These are phyloP conservation scores for Hypsibius dujardini DNA, from an alignment of 1,140 invertebrate genomes.

Conservation along the genomic window DNA sequence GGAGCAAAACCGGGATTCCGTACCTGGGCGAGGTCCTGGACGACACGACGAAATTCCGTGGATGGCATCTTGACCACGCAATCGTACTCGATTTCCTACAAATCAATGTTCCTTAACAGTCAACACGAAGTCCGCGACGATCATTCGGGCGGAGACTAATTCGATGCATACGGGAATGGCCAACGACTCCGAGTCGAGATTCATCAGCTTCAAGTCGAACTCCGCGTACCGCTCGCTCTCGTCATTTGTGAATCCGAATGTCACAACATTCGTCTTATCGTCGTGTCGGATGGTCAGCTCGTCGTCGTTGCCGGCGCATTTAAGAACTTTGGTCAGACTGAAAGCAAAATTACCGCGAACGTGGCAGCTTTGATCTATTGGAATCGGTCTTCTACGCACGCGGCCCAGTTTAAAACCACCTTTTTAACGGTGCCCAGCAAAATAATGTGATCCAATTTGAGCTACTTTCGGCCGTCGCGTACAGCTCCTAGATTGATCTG, in stretches of 20 bases:
- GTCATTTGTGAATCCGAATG: constrained; percentile 74
- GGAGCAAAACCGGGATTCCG: too few relatives aligned
- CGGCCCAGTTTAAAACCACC: too few relatives aligned
- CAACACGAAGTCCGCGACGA: too few relatives aligned
- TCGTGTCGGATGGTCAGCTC: constrained; percentile 86
- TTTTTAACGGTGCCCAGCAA: background rate
- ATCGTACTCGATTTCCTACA: constrained; percentile 81
- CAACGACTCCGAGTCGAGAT: constrained; percentile 93
- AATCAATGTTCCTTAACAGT: constrained; percentile 7
- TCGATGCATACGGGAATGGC: constrained; percentile 64
- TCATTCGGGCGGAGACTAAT: constrained; percentile 25
- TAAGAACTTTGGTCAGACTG: constrained; percentile 89
- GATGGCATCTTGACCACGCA: constrained; percentile 92
- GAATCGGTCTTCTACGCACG: too few relatives aligned
- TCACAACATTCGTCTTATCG: constrained; percentile 83
- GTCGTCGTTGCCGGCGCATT: constrained; percentile 86
- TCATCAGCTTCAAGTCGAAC: constrained; percentile 98
- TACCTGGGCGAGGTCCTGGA: too few relatives aligned
- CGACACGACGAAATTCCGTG: constrained; percentile 48
- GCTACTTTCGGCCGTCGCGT: too few relatives aligned
- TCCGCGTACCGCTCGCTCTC: constrained; percentile 49
- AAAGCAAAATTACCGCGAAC: background rate
- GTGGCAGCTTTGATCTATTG: background rate
- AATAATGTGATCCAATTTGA: background rate
- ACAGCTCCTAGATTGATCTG: too few relatives aligned